Conservation (phyloP, 2,888 invertebrate genomes). For the Eulithis prunata region DNA sequence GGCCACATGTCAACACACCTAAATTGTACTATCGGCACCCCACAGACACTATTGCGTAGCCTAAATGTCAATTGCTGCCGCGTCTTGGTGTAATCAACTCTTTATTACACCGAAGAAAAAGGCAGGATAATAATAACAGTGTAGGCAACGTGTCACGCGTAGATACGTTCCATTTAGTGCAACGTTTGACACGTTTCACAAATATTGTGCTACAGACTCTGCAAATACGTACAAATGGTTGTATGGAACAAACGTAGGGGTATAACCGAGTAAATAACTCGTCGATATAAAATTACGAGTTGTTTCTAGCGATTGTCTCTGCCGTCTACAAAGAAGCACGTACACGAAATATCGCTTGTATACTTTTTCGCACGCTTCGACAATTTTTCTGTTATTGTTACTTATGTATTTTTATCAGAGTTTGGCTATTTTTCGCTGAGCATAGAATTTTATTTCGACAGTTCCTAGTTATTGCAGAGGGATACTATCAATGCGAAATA, state of each 20-base stretch:
- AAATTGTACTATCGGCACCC: slow-evolving; percentile 70
- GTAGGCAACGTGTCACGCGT: slow-evolving; percentile 75
- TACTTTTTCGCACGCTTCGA: slow-evolving; percentile 52
- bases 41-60: slow-evolving; percentile 64
- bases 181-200: slow-evolving; percentile 80
- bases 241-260: slow-evolving; percentile 73
- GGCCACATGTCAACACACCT: slow-evolving; percentile 45
- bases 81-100: slow-evolving; percentile 74
- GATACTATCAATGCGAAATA: background rate
- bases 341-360: slow-evolving; percentile 63
- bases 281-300: slow-evolving; percentile 75
- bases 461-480: background rate
- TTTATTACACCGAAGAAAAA: slow-evolving; percentile 78
- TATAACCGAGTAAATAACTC: slow-evolving; percentile 66
- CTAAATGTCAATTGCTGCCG: slow-evolving; percentile 59
- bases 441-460: slow-evolving; percentile 17
- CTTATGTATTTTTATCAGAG: slow-evolving; percentile 45
- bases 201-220: slow-evolving; percentile 78
- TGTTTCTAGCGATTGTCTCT: slow-evolving; percentile 71
- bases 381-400: slow-evolving; percentile 53
- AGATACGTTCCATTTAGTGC: slow-evolving; percentile 77
- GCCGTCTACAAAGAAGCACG: slow-evolving; percentile 63
- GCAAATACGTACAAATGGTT: slow-evolving; percentile 75
- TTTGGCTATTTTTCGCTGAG: slow-evolving; percentile 35
- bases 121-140: slow-evolving; percentile 73